Evolutionary conservation across 2,888 invertebrate species (phyloP), one percentile per base, ranked within the genome.

Genomic region (Acleris cristana): DNA sequence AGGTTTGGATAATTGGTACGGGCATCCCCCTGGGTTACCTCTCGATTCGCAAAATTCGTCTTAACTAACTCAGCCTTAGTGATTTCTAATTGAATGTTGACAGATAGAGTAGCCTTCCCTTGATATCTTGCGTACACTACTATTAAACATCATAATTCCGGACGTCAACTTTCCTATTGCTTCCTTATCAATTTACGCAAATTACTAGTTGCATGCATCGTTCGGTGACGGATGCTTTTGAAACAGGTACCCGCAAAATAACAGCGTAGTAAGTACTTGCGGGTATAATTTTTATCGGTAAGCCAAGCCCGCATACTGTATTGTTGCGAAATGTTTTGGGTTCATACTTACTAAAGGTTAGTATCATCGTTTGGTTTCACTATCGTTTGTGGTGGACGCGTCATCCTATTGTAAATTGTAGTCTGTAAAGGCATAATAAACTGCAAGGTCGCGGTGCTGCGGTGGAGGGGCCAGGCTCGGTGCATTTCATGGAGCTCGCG

Each of bases 391-490:
- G 82, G 87, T 81, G 66, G 82, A 80, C 82, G 88, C 88, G 90
- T 89, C 90, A 87, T 78, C 85, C 88, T 81, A 91, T 91, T 90
- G 92, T 91, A 89, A 90, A 88, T 88, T 87, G 88, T 86, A 79
- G 87, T 86, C 86, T 86, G 89, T 88, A 87, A 87, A 88, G 88
- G 89, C 86, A 90, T 90, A 90, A 92, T 90, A 86, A 87, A 85
- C 87, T 83, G 86, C 90, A 92, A 92, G 92, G 92, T 91, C 91
- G 88, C 72, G 76, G 78, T 71, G 76, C 77, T 71, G 73, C 70
- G 74, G 79, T 81, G 81, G 91, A 83, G 90, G 90, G 89, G 87
- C 78, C 79, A 73, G 70, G 79, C 82, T 82, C 81, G 83, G 82
- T 87, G 88, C 86, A 87, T 74, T 82, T 70, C 66, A 68, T 62